phyloP scores from a whole-genome alignment of 1,140 invertebrate genomes.

The Subanguina moxae region DNA sequence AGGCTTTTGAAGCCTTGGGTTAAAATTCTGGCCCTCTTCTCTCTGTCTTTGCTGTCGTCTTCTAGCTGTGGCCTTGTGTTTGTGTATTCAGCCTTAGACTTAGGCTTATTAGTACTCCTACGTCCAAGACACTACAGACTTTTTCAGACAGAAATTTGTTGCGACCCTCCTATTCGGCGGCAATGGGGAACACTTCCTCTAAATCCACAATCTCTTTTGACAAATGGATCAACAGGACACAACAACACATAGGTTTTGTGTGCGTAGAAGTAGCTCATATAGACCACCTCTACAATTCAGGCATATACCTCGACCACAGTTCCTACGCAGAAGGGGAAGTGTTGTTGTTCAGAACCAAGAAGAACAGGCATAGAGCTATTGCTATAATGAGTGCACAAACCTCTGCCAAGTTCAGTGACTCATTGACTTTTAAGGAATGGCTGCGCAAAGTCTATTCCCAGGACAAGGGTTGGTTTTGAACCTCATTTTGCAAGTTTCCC shows the following conservation, averaged over 20 bases:
- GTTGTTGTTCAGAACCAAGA: conserved; percentile 45
- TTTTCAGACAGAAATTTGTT: too few relatives aligned
- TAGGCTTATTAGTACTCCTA: too few relatives aligned
- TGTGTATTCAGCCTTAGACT: too few relatives aligned
- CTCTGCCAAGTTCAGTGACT: conserved; percentile 32
- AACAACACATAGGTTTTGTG: conserved; percentile 13
- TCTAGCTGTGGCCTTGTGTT: too few relatives aligned
- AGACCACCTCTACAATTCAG: conserved; percentile 11
- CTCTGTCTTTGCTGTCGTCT: too few relatives aligned
- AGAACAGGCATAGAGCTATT: conserved; percentile 46
- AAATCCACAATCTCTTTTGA: conserved; percentile 11
- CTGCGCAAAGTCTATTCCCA: conserved; percentile 39
- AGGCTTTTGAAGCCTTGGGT: too few relatives aligned
- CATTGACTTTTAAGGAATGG: conserved; percentile 51
- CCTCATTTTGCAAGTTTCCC: too few relatives aligned
- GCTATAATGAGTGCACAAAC: conserved; percentile 35
- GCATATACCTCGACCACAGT: conserved; percentile 40
- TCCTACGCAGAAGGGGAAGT: conserved; percentile 44
- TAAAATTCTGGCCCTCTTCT: too few relatives aligned
- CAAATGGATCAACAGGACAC: conserved; percentile 20
- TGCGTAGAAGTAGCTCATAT: background rate
- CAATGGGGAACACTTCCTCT: background rate
- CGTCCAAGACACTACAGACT: too few relatives aligned
- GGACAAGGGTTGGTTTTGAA: conserved; percentile 44
- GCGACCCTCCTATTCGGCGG: too few relatives aligned